These are phyloP conservation scores for Drosophila meridiana DNA, from an alignment of 2,888 invertebrate genomes.

Conservation along the genomic window DNA sequence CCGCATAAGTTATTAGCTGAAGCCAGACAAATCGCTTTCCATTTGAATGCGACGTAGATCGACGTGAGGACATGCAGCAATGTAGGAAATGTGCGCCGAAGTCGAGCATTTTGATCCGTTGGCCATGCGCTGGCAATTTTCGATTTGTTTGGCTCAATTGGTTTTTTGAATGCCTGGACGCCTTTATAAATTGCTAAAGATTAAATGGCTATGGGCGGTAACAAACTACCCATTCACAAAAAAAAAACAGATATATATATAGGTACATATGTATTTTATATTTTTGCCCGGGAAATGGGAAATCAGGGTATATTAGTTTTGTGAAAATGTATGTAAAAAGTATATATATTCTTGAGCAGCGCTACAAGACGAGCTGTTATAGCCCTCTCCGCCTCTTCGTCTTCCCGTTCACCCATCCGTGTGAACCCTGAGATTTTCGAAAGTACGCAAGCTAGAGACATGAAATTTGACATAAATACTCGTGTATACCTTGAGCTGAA, in stretches of 20 bases:
- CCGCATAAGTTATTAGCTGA: conserved; percentile 77
- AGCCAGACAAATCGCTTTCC: conserved; percentile 84
- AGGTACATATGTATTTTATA: neutral
- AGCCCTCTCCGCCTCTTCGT: no score
- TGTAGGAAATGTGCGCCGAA: conserved; percentile 32
- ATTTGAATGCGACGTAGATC: conserved; percentile 71
- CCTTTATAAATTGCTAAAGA: conserved; percentile 42
- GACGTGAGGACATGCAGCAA: conserved; percentile 66
- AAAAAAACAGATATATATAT: neutral
- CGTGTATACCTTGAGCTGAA: no score
- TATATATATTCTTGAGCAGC: no score
- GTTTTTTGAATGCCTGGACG: conserved; percentile 23
- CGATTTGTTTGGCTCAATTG: conserved; percentile 41
- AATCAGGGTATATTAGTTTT: no score
- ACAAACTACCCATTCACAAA: conserved; percentile 18
- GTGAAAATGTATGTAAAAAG: neutral
- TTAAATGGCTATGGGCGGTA: conserved; percentile 39
- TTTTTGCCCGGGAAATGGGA: no score
- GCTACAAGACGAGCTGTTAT: no score
- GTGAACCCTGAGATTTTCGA: no score
- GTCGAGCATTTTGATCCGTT: conserved; percentile 14
- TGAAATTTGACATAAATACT: no score
- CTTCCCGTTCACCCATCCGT: no score
- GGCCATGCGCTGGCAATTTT: conserved; percentile 47
- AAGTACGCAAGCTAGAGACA: no score